Conservation (phyloP, 2,888 invertebrate genomes). For the Rhingia rostrata region DNA sequence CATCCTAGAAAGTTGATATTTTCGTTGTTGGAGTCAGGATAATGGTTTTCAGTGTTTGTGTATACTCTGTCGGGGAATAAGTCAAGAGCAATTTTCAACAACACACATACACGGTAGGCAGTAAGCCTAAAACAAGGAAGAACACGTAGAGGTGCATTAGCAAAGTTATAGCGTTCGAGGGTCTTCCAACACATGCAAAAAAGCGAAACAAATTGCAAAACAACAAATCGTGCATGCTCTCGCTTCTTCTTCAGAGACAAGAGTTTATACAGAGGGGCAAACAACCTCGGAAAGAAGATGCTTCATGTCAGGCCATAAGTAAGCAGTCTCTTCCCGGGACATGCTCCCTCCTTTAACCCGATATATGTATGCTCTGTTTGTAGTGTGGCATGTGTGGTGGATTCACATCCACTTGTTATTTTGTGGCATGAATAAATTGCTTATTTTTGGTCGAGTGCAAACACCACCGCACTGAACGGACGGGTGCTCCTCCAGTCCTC, state of each 20-base stretch:
- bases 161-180: conserved; percentile 30
- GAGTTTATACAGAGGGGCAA: conserved; percentile 53
- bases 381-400: conserved; percentile 30
- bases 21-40: conserved; percentile 37
- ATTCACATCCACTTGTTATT: conserved; percentile 67
- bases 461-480: conserved; percentile 28
- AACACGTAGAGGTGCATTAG: conserved; percentile 67
- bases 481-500: conserved; percentile 18
- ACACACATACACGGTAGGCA: conserved; percentile 12
- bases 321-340: conserved; percentile 59
- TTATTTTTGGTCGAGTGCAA: conserved; percentile 69
- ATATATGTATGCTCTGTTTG: conserved; percentile 7
- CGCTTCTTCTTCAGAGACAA: conserved; percentile 34
- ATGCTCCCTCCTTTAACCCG: conserved; percentile 41
- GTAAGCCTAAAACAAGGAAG: conserved; percentile 56
- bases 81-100: conserved; percentile 59
- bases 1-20: conserved; percentile 14
- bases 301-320: conserved; percentile 64
- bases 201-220: conserved; percentile 17
- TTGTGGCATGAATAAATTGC: conserved; percentile 72
- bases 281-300: conserved; percentile 65
- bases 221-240: conserved; percentile 52
- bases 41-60: conserved; percentile 40
- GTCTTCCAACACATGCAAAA: conserved; percentile 10
- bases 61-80: conserved; percentile 31